Evolutionary conservation across 2,888 invertebrate genomes (phyloP), one percentile per base, ranked within the genome.

Genomic region (Catocala nupta): DNA sequence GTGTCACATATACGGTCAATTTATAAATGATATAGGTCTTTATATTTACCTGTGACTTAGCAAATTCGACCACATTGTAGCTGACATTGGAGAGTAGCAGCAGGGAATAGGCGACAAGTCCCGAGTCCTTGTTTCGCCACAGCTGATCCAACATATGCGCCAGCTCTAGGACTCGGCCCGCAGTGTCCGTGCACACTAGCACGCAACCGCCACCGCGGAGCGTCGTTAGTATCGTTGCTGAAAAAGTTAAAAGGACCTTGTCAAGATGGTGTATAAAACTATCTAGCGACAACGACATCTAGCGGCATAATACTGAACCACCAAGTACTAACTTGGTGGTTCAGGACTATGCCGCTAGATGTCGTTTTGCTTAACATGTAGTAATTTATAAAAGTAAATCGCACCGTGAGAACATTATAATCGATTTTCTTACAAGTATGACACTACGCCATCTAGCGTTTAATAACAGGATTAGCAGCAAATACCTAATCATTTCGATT

Each of bases 11-110:
- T 25, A 25, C 25, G 4, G 25, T 25, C 4, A 25, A 25, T 25
- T 3, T 25, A 25, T 25, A 25, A 25, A 25, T 25, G 25, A 3
- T 3, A 25, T 25, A 43, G 1, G 8, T 39, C 34, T 34, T 53
- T 36, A 36, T 7, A 11, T 53, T 59, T 53, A 96, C 96, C 95
- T 97, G 99, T 0, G 99, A 99, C 89, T 99, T 99, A 1, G 99
- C 99, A 91, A 99, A 99, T 90, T 99, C 99, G 1, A 99, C 98
- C 0, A 99, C 99, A 86, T 99, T 99, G 83, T 99, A 99, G 86
- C 99, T 98, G 65, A 99, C 99, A 86, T 99, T 99, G 79, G 98
- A 99, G 1, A 99, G 94, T 59, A 99, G 94, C 0, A 99, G 98
- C 55, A 99, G 91, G 0, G 99, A 98, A 90, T 99, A 99, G 0